phyloP scores from a whole-genome alignment of 2,113 vertebrate species.

The Oryzias woworae region DNA sequence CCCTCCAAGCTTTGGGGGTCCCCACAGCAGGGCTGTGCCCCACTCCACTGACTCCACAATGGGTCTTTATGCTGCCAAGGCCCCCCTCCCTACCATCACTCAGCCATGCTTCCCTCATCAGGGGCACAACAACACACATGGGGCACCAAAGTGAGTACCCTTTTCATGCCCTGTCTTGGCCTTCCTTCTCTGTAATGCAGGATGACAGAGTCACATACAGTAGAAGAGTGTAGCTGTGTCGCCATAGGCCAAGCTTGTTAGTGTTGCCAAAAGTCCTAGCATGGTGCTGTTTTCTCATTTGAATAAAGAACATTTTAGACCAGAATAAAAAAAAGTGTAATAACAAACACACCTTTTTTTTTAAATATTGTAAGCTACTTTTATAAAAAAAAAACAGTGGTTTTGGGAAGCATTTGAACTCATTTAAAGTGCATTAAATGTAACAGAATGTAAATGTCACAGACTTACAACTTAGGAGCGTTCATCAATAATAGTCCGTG shows the following conservation, averaged over 20 bases:
- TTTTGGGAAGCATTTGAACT: no score
- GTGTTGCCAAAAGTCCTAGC: constrained; percentile 56
- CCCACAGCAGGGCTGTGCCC: constrained; percentile 67
- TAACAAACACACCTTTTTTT: constrained; percentile 30
- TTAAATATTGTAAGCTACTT: no score
- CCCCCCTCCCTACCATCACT: constrained; percentile 30
- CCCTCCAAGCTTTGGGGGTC: constrained; percentile 69
- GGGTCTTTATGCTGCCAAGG: constrained; percentile 73
- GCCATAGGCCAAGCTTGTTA: constrained; percentile 45
- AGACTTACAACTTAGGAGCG: constrained; percentile 23
- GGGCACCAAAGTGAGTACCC: constrained; percentile 43
- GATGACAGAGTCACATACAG: constrained; percentile 52
- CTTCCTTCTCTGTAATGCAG: constrained; percentile 24
- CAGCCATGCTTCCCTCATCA: constrained; percentile 58
- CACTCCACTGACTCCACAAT: constrained; percentile 70
- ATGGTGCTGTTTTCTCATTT: constrained; percentile 56
- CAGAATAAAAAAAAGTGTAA: constrained; percentile 43
- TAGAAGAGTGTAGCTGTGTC: constrained; percentile 39
- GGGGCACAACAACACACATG: constrained; percentile 58
- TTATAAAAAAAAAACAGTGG: no score
- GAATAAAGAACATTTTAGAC: constrained; percentile 54
- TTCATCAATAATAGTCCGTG: constrained; percentile 49
- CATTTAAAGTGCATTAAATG: no score
- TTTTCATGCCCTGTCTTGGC: constrained; percentile 44
- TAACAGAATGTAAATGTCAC: constrained; percentile 17